Conservation (phyloP, 1,140 invertebrate species). For the Pantala flavescens region DNA sequence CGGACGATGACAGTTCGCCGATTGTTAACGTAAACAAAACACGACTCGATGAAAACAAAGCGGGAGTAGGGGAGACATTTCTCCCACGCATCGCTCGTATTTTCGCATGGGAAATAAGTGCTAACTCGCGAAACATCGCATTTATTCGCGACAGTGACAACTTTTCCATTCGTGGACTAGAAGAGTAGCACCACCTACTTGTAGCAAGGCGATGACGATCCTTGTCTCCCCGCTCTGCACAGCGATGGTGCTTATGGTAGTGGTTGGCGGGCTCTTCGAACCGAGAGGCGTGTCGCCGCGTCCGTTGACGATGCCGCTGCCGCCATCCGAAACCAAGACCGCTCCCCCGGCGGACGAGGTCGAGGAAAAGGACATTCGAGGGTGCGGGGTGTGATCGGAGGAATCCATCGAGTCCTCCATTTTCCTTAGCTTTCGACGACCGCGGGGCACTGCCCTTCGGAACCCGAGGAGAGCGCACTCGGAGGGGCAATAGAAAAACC, state of each 20-base stretch:
- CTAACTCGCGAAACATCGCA: too few relatives aligned
- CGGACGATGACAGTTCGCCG: too few relatives aligned
- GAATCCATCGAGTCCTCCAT: not conserved
- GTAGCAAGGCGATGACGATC: constrained; percentile 78
- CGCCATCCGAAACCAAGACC: not conserved
- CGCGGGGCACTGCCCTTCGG: too few relatives aligned
- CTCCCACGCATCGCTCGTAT: too few relatives aligned
- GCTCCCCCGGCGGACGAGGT: not conserved
- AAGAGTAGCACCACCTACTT: constrained; percentile 53
- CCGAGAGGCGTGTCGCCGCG: constrained; percentile 7
- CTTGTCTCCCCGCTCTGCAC: constrained; percentile 76
- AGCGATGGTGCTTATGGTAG: constrained; percentile 84
- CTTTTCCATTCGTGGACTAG: not conserved
- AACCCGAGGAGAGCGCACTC: too few relatives aligned
- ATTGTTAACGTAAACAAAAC: too few relatives aligned
- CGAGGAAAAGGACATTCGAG: not conserved
- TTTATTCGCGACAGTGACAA: too few relatives aligned
- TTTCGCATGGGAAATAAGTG: too few relatives aligned
- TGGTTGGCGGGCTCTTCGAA: constrained; percentile 40
- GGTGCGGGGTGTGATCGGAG: not conserved
- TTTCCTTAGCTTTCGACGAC: too few relatives aligned
- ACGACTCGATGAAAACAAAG: too few relatives aligned
- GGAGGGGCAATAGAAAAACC: too few relatives aligned
- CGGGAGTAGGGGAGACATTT: too few relatives aligned
- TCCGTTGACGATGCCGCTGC: not conserved